These are phyloP conservation scores for Lasius fuliginosus DNA, from an alignment of 2,888 invertebrate species.

Conservation along the genomic window DNA sequence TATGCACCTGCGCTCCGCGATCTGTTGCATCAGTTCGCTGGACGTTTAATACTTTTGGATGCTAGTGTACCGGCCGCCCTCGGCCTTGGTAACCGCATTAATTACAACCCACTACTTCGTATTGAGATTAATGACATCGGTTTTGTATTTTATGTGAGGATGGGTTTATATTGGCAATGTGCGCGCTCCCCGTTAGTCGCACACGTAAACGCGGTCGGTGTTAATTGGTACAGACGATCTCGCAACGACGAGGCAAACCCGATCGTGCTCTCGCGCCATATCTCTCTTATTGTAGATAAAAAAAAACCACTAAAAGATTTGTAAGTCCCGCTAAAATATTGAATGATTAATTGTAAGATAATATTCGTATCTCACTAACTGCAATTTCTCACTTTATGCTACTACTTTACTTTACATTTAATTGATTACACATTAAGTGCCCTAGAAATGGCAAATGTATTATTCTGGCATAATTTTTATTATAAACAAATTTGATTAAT, in stretches of 20 bases:
- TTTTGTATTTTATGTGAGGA: constrained; percentile 71
- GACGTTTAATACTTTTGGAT: constrained; percentile 46
- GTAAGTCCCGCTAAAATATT: constrained; percentile 21
- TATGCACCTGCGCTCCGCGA: constrained; percentile 34
- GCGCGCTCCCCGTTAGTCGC: constrained; percentile 52
- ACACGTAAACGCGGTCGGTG: constrained; percentile 64
- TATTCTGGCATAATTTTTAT: neutral
- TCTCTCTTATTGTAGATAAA: neutral
- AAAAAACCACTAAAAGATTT: constrained; percentile 3
- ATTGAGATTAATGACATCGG: constrained; percentile 78
- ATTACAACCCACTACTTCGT: constrained; percentile 69
- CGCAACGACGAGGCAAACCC: neutral
- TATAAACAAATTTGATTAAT: neutral
- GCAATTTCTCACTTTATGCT: constrained; percentile 26
- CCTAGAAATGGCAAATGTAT: neutral
- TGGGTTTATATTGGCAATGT: constrained; percentile 70
- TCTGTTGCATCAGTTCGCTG: constrained; percentile 32
- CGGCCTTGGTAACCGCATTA: constrained; percentile 71
- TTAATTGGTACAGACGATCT: constrained; percentile 75
- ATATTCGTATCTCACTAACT: constrained; percentile 20
- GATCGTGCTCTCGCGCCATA: neutral
- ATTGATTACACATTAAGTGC: neutral
- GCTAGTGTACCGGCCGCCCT: constrained; percentile 58
- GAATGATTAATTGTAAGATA: constrained; percentile 5
- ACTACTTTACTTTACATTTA: neutral